Evolutionary conservation across 2,797 vertebrate species (phyloP), one percentile per base, ranked within the genome.

Genomic region (Muraenolepis orangiensis): DNA sequence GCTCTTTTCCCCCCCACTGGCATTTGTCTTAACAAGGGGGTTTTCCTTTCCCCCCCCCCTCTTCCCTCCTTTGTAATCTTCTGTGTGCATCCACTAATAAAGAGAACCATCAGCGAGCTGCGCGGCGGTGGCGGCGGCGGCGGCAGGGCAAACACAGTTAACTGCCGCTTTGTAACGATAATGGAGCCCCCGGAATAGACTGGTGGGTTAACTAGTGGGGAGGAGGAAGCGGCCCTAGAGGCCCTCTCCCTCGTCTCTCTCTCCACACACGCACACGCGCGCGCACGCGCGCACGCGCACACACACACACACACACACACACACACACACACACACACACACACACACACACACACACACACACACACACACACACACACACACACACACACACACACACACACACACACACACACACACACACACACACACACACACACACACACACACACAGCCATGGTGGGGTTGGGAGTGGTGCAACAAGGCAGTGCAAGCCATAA

Each of bases 51-150:
- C 40, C 40, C 40, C 13, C 40, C 40, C 40, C 12, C 8, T 42
- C 10, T 42, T 51, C n/a, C n/a, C n/a, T 51, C 20, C n/a, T 51
- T 91, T 91, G 90, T 93, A 94, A 93, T 94, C 91, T 94, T 93
- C 89, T 83, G 85, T 83, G 81, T 90, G 88, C 89, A 92, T 90
- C 88, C 88, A 86, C 93, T 93, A 93, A 94, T 94, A 93, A 93
- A 93, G 89, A 89, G 84, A 87, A 86, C 83, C 81, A 91, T 91
- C 89, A 87, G 83, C 87, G 88, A 87, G 87, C 90, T 90, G 87
- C 46, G 46, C 91, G 88, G 90, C n/a, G n/a, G n/a, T n/a, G n/a
- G n/a, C n/a, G n/a, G n/a, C n/a, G n/a, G n/a, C n/a, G n/a, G n/a
- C 88, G 87, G 87, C 85, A 72, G 85, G 76, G 87, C 91, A 92